These are phyloP conservation scores for Papilio xuthus DNA, from an alignment of 1,140 invertebrate genomes.

Conservation along the genomic window DNA sequence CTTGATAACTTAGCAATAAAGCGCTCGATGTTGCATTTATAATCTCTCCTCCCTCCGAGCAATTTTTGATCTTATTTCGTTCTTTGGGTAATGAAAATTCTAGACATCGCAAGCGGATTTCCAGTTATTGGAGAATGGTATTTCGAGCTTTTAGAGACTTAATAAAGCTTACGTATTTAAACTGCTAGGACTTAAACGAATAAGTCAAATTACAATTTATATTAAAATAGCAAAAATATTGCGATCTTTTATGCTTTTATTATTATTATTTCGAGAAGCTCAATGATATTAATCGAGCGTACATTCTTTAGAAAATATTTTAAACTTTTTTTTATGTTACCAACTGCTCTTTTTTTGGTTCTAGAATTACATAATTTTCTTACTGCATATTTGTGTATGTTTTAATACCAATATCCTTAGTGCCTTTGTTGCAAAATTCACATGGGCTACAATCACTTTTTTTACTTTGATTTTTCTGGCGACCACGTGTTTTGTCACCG, in stretches of 20 bases:
- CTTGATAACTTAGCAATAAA: constrained; percentile 67
- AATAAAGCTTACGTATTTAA: constrained; percentile 39
- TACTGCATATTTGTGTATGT: neutral
- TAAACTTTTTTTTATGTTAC: neutral
- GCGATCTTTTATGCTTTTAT: neutral
- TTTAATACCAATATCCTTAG: too few species aligned
- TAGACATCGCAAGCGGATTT: constrained; percentile 68
- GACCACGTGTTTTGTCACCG: too few species aligned
- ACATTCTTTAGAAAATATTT: neutral
- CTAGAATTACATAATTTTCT: neutral
- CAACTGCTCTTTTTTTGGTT: neutral
- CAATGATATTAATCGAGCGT: neutral
- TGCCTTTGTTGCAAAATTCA: too few species aligned
- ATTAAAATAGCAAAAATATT: constrained; percentile 13
- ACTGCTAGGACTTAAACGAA: constrained; percentile 26
- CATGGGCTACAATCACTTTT: too few species aligned
- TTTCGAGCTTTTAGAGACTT: constrained; percentile 41
- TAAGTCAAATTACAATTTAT: constrained; percentile 34
- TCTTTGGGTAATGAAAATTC: constrained; percentile 74
- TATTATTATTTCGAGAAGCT: neutral
- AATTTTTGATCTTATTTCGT: constrained; percentile 58
- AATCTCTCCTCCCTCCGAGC: constrained; percentile 59
- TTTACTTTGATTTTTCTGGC: too few species aligned
- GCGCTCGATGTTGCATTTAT: constrained; percentile 62
- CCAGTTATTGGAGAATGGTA: constrained; percentile 62